Evolutionary conservation across 2,113 vertebrate genomes (phyloP), one percentile per base, ranked within the genome.

Genomic region (Tenrec ecaudatus): DNA sequence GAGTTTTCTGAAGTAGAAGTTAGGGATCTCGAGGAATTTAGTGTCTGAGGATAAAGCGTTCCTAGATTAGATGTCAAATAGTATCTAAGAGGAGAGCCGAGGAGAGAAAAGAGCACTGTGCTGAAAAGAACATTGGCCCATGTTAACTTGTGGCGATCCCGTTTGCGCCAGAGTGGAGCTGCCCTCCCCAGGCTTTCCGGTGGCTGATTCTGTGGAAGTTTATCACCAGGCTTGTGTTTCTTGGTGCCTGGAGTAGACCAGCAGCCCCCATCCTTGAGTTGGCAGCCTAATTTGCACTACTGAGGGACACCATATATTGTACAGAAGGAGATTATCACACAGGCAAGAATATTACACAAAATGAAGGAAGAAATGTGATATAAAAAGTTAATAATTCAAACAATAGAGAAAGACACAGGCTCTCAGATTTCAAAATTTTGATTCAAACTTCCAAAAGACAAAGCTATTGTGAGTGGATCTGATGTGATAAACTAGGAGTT

Each of bases 21-120:
- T 15, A 91, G 40, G 75, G 8, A 2, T 1, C n/a, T 92, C 91
- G 47, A 87, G 47, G 1, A 86, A 93, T 76, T 87, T 81, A 84
- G 12, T 60, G 79, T 84, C 29, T 78, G 16, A 87, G 19, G 14
- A 64, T 33, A 80, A 86, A 71, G 14, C 14, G 82, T 77, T 81
- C 60, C 19, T 19, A 68, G 10, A 31, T 17, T 60, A 23, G 36
- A 71, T 69, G 4, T n/a, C 68, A 94, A 38, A 16, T 8, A 60
- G 64, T 80, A 38, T 76, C 38, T 88, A 82, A 40, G 36, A 88
- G 84, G 36, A 38, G 40, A 82, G 57, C 7, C 71, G 29, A 77
- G 58, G 43, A 94, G 36, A 60, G 5, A 20, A 14, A 43, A 79
- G 22, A 23, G 38, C 17, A 68, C 9, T 76, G 9, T 78, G 68